Conservation (phyloP, 2,797 vertebrate species). For the Aphelocoma californica region DNA sequence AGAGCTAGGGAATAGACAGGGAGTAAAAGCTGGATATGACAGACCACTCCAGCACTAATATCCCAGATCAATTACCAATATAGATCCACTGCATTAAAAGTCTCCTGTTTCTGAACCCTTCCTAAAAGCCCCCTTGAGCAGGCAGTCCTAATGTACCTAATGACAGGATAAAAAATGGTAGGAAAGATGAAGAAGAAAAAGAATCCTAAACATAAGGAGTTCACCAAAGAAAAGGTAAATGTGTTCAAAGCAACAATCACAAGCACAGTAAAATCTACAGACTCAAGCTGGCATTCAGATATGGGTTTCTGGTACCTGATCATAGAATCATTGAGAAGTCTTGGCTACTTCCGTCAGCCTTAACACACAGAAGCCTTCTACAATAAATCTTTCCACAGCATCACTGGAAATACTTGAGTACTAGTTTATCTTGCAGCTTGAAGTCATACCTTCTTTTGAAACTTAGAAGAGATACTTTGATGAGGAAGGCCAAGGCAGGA, state of each 20-base stretch:
- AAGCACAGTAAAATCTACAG: not conserved
- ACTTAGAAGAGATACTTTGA: not conserved
- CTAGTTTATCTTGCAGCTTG: not conserved
- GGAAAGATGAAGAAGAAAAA: not conserved
- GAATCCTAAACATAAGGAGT: not conserved
- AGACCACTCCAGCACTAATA: not conserved
- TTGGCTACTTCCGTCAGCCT: not conserved
- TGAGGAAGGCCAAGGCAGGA: not conserved
- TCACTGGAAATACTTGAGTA: not conserved
- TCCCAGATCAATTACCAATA: slow-evolving; percentile 20
- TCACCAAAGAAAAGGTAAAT: not conserved
- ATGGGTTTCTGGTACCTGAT: not conserved
- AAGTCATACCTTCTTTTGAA: not conserved
- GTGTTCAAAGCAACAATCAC: not conserved
- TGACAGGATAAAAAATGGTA: not conserved
- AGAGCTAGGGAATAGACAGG: not conserved
- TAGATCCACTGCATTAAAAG: not conserved
- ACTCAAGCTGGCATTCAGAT: not conserved
- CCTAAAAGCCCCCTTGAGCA: not conserved
- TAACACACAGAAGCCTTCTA: not conserved
- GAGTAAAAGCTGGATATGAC: not conserved
- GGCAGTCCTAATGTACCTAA: not conserved
- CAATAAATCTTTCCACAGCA: not conserved
- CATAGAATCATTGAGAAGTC: not conserved
- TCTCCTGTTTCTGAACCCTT: not conserved